Conservation (phyloP, 2,797 vertebrate species). For the Takifugu ocellatus region DNA sequence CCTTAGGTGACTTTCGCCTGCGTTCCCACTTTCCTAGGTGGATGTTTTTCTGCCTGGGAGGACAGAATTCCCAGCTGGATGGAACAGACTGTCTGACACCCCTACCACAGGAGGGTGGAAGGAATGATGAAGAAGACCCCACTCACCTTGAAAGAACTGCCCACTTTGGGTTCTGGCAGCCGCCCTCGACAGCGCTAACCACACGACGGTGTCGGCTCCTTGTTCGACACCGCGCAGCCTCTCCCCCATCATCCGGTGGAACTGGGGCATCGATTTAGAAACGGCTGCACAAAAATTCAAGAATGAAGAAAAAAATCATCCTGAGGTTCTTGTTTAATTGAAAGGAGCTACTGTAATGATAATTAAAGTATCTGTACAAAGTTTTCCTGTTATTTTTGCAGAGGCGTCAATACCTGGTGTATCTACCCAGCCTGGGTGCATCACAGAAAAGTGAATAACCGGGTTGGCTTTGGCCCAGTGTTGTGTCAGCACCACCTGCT, state of each 20-base stretch:
- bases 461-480: constrained; percentile 68
- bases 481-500: constrained; percentile 77
- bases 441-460: constrained; percentile 70
- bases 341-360: too few relatives aligned
- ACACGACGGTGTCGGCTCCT: constrained; percentile 71
- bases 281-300: constrained; percentile 30
- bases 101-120: too few relatives aligned
- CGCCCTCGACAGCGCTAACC: constrained; percentile 66
- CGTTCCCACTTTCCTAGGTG: too few relatives aligned
- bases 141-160: constrained; percentile 74
- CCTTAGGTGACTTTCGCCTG: too few relatives aligned
- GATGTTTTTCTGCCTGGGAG: not conserved
- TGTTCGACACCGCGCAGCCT: constrained; percentile 66
- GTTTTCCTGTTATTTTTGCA: too few relatives aligned
- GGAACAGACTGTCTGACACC: not conserved
- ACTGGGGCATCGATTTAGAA: constrained; percentile 71
- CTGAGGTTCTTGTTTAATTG: too few relatives aligned
- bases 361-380: too few relatives aligned
- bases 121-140: not conserved
- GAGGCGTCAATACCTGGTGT: constrained; percentile 61
- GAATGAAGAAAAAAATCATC: not conserved
- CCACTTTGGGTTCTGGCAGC: constrained; percentile 58
- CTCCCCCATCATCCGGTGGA: constrained; percentile 71
- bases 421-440: constrained; percentile 74
- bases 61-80: not conserved